Evolutionary conservation across 1,140 invertebrate genomes (phyloP).

Genomic region (Magallana gigas): DNA sequence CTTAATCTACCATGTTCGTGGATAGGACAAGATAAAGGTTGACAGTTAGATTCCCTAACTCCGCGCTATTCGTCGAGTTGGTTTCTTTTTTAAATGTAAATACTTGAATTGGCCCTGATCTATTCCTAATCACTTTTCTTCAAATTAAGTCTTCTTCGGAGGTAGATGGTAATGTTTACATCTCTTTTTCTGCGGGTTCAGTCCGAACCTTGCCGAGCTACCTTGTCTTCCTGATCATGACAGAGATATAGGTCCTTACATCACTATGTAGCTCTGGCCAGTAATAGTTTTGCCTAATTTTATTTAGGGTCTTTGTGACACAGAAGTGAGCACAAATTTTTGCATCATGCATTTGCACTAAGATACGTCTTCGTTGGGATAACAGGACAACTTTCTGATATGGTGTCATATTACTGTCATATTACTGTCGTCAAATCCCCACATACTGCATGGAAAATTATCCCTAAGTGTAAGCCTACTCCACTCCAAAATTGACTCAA

Average conservation of each 20-base stretch:
- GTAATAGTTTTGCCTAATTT: constrained; percentile 37
- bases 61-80: too few species aligned
- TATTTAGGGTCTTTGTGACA: constrained; percentile 30
- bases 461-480: constrained; percentile 36
- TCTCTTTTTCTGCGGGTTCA: too few species aligned
- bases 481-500: constrained; percentile 43
- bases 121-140: too few species aligned
- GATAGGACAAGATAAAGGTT: too few species aligned
- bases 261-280: constrained; percentile 49
- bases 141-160: too few species aligned
- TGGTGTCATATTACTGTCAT: neutral
- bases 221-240: too few species aligned
- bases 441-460: constrained; percentile 41
- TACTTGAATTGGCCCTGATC: too few species aligned
- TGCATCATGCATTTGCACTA: constrained; percentile 52
- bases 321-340: constrained; percentile 41
- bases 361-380: constrained; percentile 25
- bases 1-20: too few species aligned
- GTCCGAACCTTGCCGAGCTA: too few species aligned
- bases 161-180: too few species aligned
- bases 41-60: too few species aligned
- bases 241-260: neutral
- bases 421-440: constrained; percentile 45
- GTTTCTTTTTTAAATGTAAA: too few species aligned
- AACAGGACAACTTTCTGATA: constrained; percentile 58